Conservation (phyloP, 2,113 vertebrate genomes). For the Diphyllodes magnificus region DNA sequence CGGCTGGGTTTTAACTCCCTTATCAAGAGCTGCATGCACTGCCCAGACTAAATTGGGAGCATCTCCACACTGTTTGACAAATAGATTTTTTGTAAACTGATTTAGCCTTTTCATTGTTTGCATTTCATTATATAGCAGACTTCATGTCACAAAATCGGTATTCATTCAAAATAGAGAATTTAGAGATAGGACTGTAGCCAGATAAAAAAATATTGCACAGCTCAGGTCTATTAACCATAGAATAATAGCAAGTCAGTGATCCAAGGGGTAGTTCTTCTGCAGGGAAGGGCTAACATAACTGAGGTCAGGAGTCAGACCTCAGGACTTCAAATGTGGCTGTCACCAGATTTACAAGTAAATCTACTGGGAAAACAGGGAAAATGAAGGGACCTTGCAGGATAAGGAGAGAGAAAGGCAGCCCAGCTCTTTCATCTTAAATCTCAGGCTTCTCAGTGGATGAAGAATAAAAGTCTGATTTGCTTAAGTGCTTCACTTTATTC, state of each 20-base stretch:
- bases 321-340: constrained; percentile 35
- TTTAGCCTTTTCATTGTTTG: constrained; percentile 76
- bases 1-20: constrained; percentile 68
- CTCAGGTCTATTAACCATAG: constrained; percentile 72
- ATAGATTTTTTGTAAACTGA: constrained; percentile 79
- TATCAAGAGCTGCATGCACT: constrained; percentile 66
- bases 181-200: constrained; percentile 68
- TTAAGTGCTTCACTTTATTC: constrained; percentile 13
- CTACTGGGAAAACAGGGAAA: constrained; percentile 48
- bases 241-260: constrained; percentile 71
- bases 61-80: constrained; percentile 74
- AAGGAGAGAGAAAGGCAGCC: constrained; percentile 22
- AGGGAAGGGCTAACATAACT: constrained; percentile 48
- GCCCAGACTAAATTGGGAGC: constrained; percentile 67
- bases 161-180: constrained; percentile 76
- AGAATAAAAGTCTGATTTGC: constrained; percentile 20
- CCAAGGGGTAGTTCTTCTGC: constrained; percentile 55
- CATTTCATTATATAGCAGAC: constrained; percentile 75
- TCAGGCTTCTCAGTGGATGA: background rate
- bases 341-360: constrained; percentile 58
- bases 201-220: constrained; percentile 69
- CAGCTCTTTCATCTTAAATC: constrained; percentile 34
- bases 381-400: constrained; percentile 6
- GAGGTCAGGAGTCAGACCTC: constrained; percentile 64
- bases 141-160: constrained; percentile 74